A percentile compares a stretch with the other conserved stretches of the same genome.
phyloP scores from a whole-genome alignment of 2,113 vertebrate species.

The Opisthocomus hoazin region DNA sequence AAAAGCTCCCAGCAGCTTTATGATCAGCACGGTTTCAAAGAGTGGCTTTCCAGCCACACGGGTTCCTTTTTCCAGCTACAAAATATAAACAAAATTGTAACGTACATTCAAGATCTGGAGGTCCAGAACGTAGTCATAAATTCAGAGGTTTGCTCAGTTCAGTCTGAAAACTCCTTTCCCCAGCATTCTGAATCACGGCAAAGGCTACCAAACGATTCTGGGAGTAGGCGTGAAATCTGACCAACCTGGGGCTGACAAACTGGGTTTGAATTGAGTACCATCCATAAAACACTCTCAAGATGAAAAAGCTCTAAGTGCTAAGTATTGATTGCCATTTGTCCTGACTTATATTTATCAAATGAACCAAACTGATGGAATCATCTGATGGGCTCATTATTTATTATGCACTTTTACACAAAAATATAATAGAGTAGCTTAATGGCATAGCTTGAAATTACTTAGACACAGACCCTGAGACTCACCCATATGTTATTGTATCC shows the following conservation, averaged over 20 bases:
- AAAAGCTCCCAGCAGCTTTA: background rate
- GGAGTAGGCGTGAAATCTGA: background rate
- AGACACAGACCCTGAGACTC: background rate
- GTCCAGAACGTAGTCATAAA: background rate
- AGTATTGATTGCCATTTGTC: slow-evolving; percentile 29
- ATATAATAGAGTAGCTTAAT: background rate
- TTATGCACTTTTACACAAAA: slow-evolving; percentile 8
- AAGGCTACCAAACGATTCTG: background rate
- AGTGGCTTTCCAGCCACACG: background rate
- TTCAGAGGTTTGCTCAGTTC: background rate
- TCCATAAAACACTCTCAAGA: background rate
- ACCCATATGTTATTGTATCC: background rate
- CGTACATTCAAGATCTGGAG: fast-evolving
- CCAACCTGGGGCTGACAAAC: background rate
- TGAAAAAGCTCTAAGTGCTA: slow-evolving; percentile 35
- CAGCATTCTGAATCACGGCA: background rate
- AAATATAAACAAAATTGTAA: background rate
- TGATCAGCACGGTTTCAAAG: background rate
- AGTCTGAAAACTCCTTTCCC: background rate
- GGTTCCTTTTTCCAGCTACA: background rate
- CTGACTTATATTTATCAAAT: slow-evolving; percentile 2
- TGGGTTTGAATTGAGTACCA: background rate
- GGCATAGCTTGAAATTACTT: background rate
- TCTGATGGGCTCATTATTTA: slow-evolving; percentile 6
- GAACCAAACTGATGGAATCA: background rate